These are phyloP conservation scores for Crenichthys baileyi DNA, from an alignment of 2,797 vertebrate species.

Conservation along the genomic window DNA sequence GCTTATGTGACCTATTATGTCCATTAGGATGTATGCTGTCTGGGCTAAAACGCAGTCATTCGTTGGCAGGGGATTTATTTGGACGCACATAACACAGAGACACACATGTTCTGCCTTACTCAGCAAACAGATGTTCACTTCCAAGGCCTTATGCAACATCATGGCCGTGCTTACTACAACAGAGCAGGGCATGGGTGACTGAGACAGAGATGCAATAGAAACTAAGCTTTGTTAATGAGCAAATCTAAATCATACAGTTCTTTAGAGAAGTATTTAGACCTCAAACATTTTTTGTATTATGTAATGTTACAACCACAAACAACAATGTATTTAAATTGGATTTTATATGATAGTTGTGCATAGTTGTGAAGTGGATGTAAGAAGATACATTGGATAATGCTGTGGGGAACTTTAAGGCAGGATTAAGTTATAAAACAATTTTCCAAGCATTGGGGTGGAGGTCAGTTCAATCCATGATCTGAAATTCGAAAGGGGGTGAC, in stretches of 20 bases:
- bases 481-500: not conserved
- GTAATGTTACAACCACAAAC: not conserved
- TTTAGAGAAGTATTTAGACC: too few relatives aligned
- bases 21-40: slow-evolving; percentile 28
- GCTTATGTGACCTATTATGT: slow-evolving; percentile 41
- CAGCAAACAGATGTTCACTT: slow-evolving; percentile 45
- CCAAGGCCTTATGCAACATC: slow-evolving; percentile 35
- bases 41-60: slow-evolving; percentile 20
- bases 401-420: not conserved
- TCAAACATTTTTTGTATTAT: not conserved
- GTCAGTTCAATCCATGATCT: not conserved
- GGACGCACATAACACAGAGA: slow-evolving; percentile 38
- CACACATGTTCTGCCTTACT: slow-evolving; percentile 35
- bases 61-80: slow-evolving; percentile 44
- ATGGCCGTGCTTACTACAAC: slow-evolving; percentile 5
- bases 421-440: too few relatives aligned
- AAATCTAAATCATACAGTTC: not conserved
- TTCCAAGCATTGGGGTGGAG: not conserved
- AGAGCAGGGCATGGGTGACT: not conserved
- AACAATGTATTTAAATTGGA: not conserved
- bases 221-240: not conserved
- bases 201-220: not conserved
- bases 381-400: not conserved
- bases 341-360: not conserved
- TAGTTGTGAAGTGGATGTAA: not conserved